phyloP scores from a whole-genome alignment of 2,888 invertebrate genomes.

The Leucozona laternaria region DNA sequence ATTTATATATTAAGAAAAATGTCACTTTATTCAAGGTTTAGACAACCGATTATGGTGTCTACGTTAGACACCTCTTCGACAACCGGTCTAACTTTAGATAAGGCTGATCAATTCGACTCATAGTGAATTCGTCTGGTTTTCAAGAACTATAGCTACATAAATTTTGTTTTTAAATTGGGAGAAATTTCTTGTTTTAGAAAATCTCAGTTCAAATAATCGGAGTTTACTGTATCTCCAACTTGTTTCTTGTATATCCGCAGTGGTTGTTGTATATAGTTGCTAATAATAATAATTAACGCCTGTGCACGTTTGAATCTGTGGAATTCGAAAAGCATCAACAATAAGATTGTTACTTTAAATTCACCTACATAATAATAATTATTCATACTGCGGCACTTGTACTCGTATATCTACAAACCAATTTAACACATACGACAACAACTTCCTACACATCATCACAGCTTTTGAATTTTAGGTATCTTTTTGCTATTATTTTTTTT shows the following conservation, averaged over 20 bases:
- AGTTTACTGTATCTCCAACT: not conserved
- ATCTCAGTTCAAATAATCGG: not conserved
- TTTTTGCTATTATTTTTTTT: not conserved
- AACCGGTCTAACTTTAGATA: no score
- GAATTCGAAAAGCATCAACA: slow-evolving; percentile 18
- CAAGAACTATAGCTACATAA: no score
- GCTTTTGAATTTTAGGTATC: not conserved
- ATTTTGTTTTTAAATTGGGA: no score
- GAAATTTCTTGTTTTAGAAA: no score
- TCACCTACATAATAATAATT: slow-evolving; percentile 22
- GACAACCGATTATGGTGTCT: no score
- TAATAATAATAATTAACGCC: slow-evolving; percentile 18
- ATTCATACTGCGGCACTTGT: not conserved
- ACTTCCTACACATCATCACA: slow-evolving; percentile 53
- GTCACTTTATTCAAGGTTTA: no score
- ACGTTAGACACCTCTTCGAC: no score
- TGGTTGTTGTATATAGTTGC: not conserved
- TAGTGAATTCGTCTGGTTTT: no score
- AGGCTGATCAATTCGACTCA: no score
- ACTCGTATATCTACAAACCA: not conserved
- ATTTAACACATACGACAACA: slow-evolving; percentile 42
- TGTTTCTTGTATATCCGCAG: not conserved
- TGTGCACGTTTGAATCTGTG: slow-evolving; percentile 17
- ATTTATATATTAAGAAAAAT: no score
- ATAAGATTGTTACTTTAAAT: not conserved